phyloP scores from a whole-genome alignment of 1,140 invertebrate genomes.

The Aphis craccivora region DNA sequence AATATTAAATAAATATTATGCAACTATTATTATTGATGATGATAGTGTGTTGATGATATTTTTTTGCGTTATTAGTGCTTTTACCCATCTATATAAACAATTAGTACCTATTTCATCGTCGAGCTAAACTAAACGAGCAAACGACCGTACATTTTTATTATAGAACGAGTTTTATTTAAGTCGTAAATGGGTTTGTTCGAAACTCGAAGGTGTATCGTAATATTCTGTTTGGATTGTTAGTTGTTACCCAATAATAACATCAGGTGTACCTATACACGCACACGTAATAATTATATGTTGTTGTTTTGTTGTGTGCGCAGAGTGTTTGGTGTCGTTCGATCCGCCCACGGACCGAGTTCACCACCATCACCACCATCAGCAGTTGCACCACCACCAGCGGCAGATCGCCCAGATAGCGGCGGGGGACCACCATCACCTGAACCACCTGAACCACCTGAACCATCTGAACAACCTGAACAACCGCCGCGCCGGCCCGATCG shows the following conservation, averaged over 20 bases:
- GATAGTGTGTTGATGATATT: not conserved
- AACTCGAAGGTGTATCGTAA: not conserved
- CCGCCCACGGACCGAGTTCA: conserved; percentile 47
- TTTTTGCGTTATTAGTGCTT: not conserved
- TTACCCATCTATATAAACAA: not conserved
- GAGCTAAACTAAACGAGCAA: no score
- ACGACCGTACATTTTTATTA: not conserved
- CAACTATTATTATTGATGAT: no score
- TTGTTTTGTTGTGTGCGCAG: not conserved
- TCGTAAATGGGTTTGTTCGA: no score
- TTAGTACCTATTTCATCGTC: not conserved
- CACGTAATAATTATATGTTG: not conserved
- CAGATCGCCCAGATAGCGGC: conserved; percentile 43
- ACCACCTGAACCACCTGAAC: conserved; percentile 11
- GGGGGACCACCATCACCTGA: conserved; percentile 40
- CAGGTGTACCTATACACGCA: not conserved
- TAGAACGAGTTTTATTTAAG: not conserved
- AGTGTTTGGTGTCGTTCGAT: conserved; percentile 54
- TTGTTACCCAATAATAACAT: not conserved
- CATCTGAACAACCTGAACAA: conserved; percentile 25
- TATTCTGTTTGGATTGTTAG: not conserved
- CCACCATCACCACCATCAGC: conserved; percentile 50
- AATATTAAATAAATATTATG: not conserved
- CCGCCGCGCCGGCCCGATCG: conserved; percentile 35
- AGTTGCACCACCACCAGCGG: conserved; percentile 44